Evolutionary conservation across 2,113 vertebrate species (phyloP).

Genomic region (Montifringilla adamsi): DNA sequence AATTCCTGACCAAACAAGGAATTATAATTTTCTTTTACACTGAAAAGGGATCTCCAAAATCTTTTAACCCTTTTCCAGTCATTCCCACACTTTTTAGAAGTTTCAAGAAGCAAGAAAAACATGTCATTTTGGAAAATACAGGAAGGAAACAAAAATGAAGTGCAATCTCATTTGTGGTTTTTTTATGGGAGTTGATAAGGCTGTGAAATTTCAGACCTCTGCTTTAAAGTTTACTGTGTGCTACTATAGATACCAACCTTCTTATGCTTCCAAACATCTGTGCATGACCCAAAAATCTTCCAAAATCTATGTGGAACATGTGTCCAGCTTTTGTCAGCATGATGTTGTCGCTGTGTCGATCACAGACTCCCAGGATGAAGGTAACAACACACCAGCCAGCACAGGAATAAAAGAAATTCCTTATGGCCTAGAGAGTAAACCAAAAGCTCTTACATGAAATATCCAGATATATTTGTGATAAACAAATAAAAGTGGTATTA

Average conservation of each 20-base stretch:
- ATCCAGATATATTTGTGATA: neutral
- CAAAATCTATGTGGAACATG: constrained; percentile 81
- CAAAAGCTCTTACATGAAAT: neutral
- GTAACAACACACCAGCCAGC: constrained; percentile 80
- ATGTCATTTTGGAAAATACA: neutral
- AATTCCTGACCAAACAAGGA: neutral
- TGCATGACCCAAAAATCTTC: constrained; percentile 75
- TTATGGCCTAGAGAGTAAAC: constrained; percentile 57
- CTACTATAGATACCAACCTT: constrained; percentile 66
- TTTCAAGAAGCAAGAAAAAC: neutral
- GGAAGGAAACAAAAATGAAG: neutral
- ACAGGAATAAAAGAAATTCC: constrained; percentile 76
- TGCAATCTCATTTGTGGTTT: neutral
- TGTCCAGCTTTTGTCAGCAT: constrained; percentile 73
- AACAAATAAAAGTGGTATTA: neutral
- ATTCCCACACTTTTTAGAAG: neutral
- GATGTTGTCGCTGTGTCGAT: constrained; percentile 78
- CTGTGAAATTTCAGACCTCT: neutral
- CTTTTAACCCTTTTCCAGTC: neutral
- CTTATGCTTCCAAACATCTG: constrained; percentile 76
- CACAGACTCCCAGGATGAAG: constrained; percentile 77
- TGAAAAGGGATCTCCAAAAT: neutral
- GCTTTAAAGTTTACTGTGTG: neutral
- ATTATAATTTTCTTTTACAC: neutral
- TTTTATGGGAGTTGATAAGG: neutral